Percentiles rank a stretch among this genome's conserved stretches.
phyloP scores from a whole-genome alignment of 2,888 invertebrate species.

The Dichetophora obliterata region DNA sequence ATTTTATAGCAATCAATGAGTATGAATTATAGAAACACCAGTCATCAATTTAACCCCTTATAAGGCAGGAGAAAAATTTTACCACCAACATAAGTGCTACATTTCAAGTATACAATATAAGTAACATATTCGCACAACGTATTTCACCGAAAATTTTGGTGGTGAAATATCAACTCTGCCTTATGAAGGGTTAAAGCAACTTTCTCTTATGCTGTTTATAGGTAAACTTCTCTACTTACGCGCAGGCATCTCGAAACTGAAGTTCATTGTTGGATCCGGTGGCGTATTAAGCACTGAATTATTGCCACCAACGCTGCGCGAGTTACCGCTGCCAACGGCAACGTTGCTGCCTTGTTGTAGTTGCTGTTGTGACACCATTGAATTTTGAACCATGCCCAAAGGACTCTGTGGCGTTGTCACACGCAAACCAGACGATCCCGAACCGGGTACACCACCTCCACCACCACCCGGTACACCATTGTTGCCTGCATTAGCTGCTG shows the following conservation, averaged over 20 bases:
- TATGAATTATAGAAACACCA: too few species aligned
- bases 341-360: slow-evolving; percentile 50
- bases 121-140: too few species aligned
- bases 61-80: too few species aligned
- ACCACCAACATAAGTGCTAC: too few species aligned
- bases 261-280: slow-evolving; percentile 67
- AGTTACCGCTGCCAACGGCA: not conserved
- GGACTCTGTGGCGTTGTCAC: slow-evolving; percentile 68
- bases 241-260: slow-evolving; percentile 66
- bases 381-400: slow-evolving; percentile 61
- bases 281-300: slow-evolving; percentile 66
- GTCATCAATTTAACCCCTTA: too few species aligned
- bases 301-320: slow-evolving; percentile 43
- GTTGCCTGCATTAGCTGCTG: slow-evolving; percentile 59
- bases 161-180: too few species aligned
- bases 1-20: too few species aligned
- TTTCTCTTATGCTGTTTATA: too few species aligned
- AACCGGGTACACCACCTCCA: slow-evolving; percentile 55
- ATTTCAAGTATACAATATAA: too few species aligned
- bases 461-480: slow-evolving; percentile 57
- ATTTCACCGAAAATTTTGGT: too few species aligned
- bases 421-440: slow-evolving; percentile 50
- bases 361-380: slow-evolving; percentile 58
- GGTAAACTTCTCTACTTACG: slow-evolving; percentile 58
- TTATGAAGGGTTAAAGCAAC: too few species aligned